Conservation (phyloP, 2,888 invertebrate genomes). For the Rugalucina vietnamica region DNA sequence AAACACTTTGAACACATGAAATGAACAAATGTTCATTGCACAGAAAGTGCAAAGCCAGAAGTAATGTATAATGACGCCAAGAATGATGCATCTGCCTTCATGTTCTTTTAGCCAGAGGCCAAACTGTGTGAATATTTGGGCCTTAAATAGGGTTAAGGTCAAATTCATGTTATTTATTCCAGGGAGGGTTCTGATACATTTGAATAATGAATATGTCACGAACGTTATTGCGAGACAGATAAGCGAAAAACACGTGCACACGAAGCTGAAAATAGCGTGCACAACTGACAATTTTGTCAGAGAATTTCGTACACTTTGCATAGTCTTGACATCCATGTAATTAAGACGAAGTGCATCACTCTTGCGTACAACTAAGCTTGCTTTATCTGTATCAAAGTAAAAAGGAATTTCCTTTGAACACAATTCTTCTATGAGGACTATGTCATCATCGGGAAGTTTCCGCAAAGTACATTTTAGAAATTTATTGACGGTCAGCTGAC, state of each 20-base stretch:
- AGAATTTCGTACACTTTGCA: not conserved
- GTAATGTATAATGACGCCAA: constrained; percentile 63
- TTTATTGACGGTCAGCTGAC: not conserved
- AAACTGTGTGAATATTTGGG: constrained; percentile 60
- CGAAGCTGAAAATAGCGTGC: constrained; percentile 22
- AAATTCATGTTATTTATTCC: constrained; percentile 68
- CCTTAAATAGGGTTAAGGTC: constrained; percentile 54
- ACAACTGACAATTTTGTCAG: not conserved
- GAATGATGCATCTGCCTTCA: constrained; percentile 24
- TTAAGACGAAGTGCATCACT: not conserved
- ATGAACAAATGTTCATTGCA: constrained; percentile 65
- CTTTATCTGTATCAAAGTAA: not conserved
- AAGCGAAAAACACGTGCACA: constrained; percentile 54
- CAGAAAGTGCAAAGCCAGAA: constrained; percentile 66
- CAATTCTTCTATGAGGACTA: not conserved
- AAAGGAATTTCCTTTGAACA: not conserved
- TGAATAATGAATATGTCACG: constrained; percentile 61
- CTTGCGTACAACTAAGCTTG: not conserved
- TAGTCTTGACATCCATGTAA: not conserved
- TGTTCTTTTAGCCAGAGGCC: constrained; percentile 32
- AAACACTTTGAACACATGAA: constrained; percentile 65
- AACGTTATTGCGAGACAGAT: constrained; percentile 58
- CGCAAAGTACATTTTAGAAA: not conserved
- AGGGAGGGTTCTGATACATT: constrained; percentile 55
- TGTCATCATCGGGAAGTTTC: not conserved